Base-by-base conservation (phyloP, 2,797 vertebrate species). In the Hyperoplus lanceolatus region DNA sequence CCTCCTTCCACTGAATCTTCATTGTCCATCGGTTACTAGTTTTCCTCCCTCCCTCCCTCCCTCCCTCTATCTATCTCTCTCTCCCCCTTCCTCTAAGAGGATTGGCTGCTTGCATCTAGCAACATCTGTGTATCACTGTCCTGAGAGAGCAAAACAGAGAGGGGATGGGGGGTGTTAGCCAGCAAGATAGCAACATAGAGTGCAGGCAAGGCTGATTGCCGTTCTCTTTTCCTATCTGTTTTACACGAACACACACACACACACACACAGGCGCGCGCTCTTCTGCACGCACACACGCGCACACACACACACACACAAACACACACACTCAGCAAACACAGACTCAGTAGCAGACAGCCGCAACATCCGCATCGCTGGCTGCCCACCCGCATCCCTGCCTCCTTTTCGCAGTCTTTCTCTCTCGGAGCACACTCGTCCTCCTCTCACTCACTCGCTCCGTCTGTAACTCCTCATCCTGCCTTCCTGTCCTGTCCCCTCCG, bases 101-200 rank as follows among this genome's bases (percentile, higher is more conserved):
- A 95, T 94, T 95, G 93, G 91, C 84, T 89, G 80, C 80, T 81
- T 79, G 80, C 77, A 14, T 87, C 88, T 79, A 74, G 89, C 80
- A 93, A 89, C 90, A 93, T 94, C 89, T 93, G 92, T 91, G 90
- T 89, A 92, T 93, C 92, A 90, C 90, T 91, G 91, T 90, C 90
- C 90, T 86, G 88, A 86, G 85, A 90, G 91, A 92, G 92, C 95
- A 94, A 93, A 95, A 94, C 94, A 94, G 94, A 90, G 86, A 91
- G 80, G 87, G 90, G 91, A 77, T 88, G 90, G 89, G 81, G 84
- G 70, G 81, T 84, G 90, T 81, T 90, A 87, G 87, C 87, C 73
- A 83, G 87, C 79, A 71, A 86, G 87, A 90, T 88, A 92, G 91
- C 89, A 86, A 83, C 78, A 84, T 59, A 77, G 84, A 76, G 81